Percentiles rank a stretch among this genome's conserved stretches.
These are phyloP conservation scores for Clarias pachynema DNA, from an alignment of 2,797 vertebrate species.

Conservation along the genomic window DNA sequence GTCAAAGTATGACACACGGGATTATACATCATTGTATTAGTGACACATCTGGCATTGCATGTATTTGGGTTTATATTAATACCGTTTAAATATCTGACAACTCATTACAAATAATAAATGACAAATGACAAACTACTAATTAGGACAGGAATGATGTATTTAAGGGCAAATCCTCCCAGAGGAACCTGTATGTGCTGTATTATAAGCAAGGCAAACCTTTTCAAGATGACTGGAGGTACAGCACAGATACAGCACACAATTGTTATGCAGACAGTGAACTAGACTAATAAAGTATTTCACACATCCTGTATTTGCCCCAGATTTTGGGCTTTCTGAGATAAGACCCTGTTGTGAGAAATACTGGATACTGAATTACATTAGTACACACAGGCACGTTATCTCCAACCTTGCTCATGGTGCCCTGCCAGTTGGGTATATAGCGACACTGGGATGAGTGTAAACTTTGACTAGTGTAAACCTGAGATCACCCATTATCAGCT, in stretches of 20 bases:
- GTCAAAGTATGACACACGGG: background rate
- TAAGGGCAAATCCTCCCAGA: slow-evolving; percentile 7
- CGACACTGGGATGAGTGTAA: slow-evolving; percentile 50
- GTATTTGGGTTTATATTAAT: slow-evolving; percentile 20
- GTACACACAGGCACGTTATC: slow-evolving; percentile 13
- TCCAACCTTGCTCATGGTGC: slow-evolving; percentile 35
- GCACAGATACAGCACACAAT: background rate
- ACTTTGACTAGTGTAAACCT: slow-evolving; percentile 56
- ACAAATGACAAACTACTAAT: slow-evolving; percentile 9
- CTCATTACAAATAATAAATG: slow-evolving; percentile 13
- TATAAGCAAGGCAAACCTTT: slow-evolving; percentile 7
- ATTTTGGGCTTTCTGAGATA: slow-evolving; percentile 17
- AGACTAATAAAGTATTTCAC: slow-evolving; percentile 4
- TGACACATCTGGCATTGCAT: slow-evolving; percentile 12
- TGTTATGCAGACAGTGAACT: slow-evolving; percentile 8
- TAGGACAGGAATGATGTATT: slow-evolving; percentile 1
- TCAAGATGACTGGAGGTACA: background rate
- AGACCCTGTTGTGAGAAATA: slow-evolving; percentile 31
- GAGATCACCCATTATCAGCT: slow-evolving; percentile 47
- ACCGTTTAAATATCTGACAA: background rate
- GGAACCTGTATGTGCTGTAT: background rate
- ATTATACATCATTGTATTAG: slow-evolving; percentile 31
- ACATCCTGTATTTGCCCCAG: slow-evolving; percentile 31
- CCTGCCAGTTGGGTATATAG: slow-evolving; percentile 15
- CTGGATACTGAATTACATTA: slow-evolving; percentile 14